phyloP scores from a whole-genome alignment of 2,113 vertebrate species.

The Bubo blakistoni region DNA sequence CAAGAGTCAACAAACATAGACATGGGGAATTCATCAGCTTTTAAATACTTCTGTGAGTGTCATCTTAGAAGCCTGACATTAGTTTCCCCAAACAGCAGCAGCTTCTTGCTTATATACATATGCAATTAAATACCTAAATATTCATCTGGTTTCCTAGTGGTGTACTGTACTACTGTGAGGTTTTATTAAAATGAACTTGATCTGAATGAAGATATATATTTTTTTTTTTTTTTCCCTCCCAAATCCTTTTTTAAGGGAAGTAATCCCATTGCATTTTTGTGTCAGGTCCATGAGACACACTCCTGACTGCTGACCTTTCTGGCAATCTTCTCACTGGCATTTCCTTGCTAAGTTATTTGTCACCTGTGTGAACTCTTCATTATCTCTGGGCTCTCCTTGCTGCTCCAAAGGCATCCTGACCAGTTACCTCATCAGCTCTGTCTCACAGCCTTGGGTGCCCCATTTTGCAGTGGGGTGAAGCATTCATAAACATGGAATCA shows the following conservation, averaged over 20 bases:
- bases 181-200: not conserved
- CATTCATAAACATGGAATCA: not conserved
- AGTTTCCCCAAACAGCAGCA: not conserved
- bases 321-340: not conserved
- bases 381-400: not conserved
- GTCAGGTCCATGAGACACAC: not conserved
- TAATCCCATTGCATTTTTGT: not conserved
- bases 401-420: not conserved
- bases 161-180: not conserved
- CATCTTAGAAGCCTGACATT: not conserved
- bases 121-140: not conserved
- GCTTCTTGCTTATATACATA: not conserved
- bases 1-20: not conserved
- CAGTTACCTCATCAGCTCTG: not conserved
- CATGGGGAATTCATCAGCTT: not conserved
- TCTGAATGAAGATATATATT: not conserved
- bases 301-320: not conserved
- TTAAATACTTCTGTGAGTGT: not conserved
- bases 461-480: not conserved
- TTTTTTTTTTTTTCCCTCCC: not conserved
- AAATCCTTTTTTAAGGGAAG: not conserved
- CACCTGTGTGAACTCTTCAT: not conserved
- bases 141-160: not conserved
- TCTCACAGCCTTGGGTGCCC: not conserved
- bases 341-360: not conserved